A percentile compares a stretch with the other conserved stretches of the same genome.
phyloP scores from a whole-genome alignment of 2,797 vertebrate species.

The Bradypodion pumilum region DNA sequence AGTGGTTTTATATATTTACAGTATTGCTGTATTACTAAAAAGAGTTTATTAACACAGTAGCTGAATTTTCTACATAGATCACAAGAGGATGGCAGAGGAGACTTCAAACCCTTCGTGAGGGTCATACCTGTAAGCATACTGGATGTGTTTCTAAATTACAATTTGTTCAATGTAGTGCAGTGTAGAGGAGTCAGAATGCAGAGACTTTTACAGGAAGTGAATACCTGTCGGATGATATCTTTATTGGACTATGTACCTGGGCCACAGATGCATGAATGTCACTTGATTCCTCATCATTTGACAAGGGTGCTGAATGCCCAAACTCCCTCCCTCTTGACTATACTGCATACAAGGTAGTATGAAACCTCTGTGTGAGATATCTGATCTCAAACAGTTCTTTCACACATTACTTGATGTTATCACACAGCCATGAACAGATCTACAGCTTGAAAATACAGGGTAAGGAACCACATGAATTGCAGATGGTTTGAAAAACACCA shows the following conservation, averaged over 20 bases:
- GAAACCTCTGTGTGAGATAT: not conserved
- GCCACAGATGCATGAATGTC: not conserved
- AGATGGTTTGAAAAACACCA: not conserved
- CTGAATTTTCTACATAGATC: constrained; percentile 70
- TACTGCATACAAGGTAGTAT: not conserved
- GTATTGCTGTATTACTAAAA: constrained; percentile 71
- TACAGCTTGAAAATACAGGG: not conserved
- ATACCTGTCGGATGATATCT: not conserved
- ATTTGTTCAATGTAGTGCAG: not conserved
- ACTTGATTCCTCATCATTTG: not conserved
- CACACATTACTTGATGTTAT: not conserved
- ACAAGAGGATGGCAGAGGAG: constrained; percentile 52
- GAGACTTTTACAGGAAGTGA: not conserved
- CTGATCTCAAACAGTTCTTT: not conserved
- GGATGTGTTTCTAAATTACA: constrained; percentile 52
- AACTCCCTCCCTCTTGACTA: not conserved
- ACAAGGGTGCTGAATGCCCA: not conserved
- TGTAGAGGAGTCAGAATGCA: constrained; percentile 2
- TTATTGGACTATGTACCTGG: not conserved
- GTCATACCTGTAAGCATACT: constrained; percentile 60
- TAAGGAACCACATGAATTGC: too few relatives aligned
- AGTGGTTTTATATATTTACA: constrained; percentile 65
- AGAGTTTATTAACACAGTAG: constrained; percentile 58
- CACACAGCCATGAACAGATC: not conserved
- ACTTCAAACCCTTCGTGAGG: constrained; percentile 64